phyloP scores from a whole-genome alignment of 2,888 invertebrate species.

The Philaethria dido region DNA sequence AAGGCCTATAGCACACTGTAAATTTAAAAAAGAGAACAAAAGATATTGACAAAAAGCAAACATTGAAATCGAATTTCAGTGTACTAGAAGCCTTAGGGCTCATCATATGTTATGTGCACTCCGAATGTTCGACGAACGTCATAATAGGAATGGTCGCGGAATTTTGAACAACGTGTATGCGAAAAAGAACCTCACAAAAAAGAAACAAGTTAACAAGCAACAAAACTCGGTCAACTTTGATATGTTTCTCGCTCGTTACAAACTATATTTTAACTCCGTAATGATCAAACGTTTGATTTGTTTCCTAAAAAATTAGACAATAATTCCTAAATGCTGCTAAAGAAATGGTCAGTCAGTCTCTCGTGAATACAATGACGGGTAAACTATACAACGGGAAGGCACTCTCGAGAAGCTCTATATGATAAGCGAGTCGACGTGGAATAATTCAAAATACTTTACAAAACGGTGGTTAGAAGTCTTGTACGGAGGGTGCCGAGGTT shows the following conservation, averaged over 20 bases:
- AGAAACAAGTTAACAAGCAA: constrained; percentile 48
- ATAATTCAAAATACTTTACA: not conserved
- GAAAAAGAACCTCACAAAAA: constrained; percentile 75
- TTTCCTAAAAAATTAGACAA: constrained; percentile 56
- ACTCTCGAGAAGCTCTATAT: constrained; percentile 33
- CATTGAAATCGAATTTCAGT: not conserved
- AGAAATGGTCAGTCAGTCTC: constrained; percentile 79
- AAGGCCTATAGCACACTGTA: constrained; percentile 11
- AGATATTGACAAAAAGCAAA: not conserved
- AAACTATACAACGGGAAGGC: constrained; percentile 47
- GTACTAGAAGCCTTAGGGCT: constrained; percentile 11
- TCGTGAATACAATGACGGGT: constrained; percentile 65
- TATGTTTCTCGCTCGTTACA: constrained; percentile 72
- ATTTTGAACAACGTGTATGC: constrained; percentile 79
- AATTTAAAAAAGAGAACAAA: not conserved
- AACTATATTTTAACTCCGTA: constrained; percentile 49
- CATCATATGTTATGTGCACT: constrained; percentile 31
- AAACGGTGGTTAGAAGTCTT: constrained; percentile 7
- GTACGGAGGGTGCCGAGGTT: constrained; percentile 42
- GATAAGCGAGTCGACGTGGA: constrained; percentile 9
- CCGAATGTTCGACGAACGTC: constrained; percentile 9
- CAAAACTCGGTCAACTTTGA: constrained; percentile 65
- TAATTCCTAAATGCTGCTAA: constrained; percentile 79
- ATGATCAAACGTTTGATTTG: constrained; percentile 44
- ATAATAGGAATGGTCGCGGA: constrained; percentile 52